Base-by-base conservation (phyloP, 2,113 vertebrate genomes). In the Vicugna pacos region DNA sequence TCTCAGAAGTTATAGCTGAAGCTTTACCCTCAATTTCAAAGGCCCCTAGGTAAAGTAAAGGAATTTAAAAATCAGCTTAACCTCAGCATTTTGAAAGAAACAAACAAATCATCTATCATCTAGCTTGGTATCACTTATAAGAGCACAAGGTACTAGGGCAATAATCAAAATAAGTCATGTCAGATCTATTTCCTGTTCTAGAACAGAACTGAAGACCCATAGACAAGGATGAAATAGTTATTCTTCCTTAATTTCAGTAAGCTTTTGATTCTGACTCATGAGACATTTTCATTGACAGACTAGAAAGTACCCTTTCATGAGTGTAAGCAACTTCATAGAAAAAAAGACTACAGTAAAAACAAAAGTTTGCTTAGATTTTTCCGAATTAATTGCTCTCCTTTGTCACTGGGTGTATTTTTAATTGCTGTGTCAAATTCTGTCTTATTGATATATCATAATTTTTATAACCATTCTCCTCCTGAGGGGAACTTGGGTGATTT, bases 31-130 rank as follows among this genome's bases (percentile, higher is more conserved):
- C 32, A 84, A 28, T 95, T 93, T 46, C 60, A 72, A 90, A 88
- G 81, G 38, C 70, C 87, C 46, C 1, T 6, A 93, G 42, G 64
- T 88, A 80, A 97, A 89, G 52, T 58, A 87, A 80, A 75, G 70
- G 38, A 88, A 75, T 64, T 81, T 67, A 46, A 92, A 95, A 95
- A 83, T 89, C 83, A 94, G 56, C 38, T 79, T 81, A 93, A 97
- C 81, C 13, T 88, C 38, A 91, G 76, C 75, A 52, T 87, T 90
- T 97, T 90, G 69, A 87, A 93, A 76, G 92, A 97, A 92, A 88
- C 17, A 35, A 86, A 92, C 76, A 97, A 89, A 64, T 93, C 26
- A 60, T 75, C 24, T 90, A n/a, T 94, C 22, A 69, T 58, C 16
- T 60, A 56, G 14, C 12, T 96, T 97, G 65, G 50, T 87, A 60